These are phyloP conservation scores for Morpho achilles DNA, from an alignment of 2,888 invertebrate species.

Conservation along the genomic window DNA sequence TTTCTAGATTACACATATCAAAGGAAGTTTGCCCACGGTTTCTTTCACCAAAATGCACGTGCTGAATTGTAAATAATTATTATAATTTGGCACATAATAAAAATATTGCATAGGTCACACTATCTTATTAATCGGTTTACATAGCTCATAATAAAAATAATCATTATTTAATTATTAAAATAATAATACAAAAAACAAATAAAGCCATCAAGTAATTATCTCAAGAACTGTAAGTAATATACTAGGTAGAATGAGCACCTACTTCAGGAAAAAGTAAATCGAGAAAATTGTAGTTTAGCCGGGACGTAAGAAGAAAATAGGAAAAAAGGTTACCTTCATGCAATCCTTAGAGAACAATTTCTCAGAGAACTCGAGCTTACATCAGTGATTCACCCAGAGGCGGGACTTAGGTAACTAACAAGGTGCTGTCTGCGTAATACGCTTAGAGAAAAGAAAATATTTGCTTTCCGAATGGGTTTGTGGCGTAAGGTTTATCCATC, in stretches of 20 bases:
- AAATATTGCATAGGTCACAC: too few relatives aligned
- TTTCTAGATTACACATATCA: too few relatives aligned
- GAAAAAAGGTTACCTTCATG: slow-evolving; percentile 46
- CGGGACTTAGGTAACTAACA: slow-evolving; percentile 19
- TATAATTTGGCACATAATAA: too few relatives aligned
- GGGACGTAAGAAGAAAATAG: slow-evolving; percentile 42
- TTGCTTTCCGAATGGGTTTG: slow-evolving; percentile 1
- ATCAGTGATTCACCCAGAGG: slow-evolving; percentile 53
- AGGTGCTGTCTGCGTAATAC: slow-evolving; percentile 17
- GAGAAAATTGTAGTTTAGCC: slow-evolving; percentile 53
- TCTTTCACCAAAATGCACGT: too few relatives aligned
- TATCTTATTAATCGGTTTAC: too few relatives aligned
- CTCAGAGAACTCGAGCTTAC: slow-evolving; percentile 59
- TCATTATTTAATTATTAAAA: too few relatives aligned
- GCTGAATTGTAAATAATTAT: too few relatives aligned
- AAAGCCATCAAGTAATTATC: too few relatives aligned
- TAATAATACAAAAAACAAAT: too few relatives aligned
- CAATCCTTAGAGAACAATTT: slow-evolving; percentile 60
- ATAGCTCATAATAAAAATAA: too few relatives aligned
- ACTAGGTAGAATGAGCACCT: slow-evolving; percentile 1
- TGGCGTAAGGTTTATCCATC: neutral
- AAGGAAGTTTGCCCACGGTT: too few relatives aligned
- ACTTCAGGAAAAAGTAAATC: slow-evolving; percentile 44
- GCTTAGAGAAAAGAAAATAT: slow-evolving; percentile 13
- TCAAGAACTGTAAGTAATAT: too few relatives aligned